Evolutionary conservation across 2,113 vertebrate genomes (phyloP).

Genomic region (Synchiropus splendidus): DNA sequence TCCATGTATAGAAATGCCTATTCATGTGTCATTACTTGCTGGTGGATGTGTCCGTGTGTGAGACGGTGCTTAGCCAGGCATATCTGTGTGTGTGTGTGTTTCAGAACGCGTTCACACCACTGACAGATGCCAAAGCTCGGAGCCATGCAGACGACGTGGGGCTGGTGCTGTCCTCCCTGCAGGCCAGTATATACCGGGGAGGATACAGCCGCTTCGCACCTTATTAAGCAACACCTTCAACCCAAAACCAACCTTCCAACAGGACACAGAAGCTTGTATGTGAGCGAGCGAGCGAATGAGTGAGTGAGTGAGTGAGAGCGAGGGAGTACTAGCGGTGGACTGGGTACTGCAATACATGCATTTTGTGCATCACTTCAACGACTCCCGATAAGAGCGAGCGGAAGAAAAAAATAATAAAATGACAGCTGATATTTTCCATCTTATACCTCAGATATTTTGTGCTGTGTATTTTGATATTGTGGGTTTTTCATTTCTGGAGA

Average conservation of each 20-base stretch:
- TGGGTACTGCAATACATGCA: slow-evolving; percentile 95
- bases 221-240: slow-evolving; percentile 72
- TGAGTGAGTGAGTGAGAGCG: slow-evolving; percentile 17
- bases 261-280: slow-evolving; percentile 28
- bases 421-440: slow-evolving; percentile 91
- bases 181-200: slow-evolving; percentile 99
- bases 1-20: too few species aligned
- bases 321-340: slow-evolving; percentile 80
- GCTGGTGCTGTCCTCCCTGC: slow-evolving; percentile 98
- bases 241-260: slow-evolving; percentile 30
- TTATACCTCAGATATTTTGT: slow-evolving; percentile 99
- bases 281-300: background rate
- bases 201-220: slow-evolving; percentile 98
- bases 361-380: slow-evolving; percentile 90
- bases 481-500: slow-evolving; percentile 94
- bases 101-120: slow-evolving; percentile 95
- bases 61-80: background rate
- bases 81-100: slow-evolving; percentile 46
- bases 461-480: slow-evolving; percentile 99
- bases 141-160: slow-evolving; percentile 96
- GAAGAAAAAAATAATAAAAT: slow-evolving; percentile 53
- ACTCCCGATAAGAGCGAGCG: slow-evolving; percentile 72
- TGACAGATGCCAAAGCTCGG: slow-evolving; percentile 98
- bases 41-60: background rate
- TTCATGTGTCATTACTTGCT: too few species aligned